These are phyloP conservation scores for Hiodon alosoides DNA, from an alignment of 2,113 vertebrate genomes.

Conservation along the genomic window DNA sequence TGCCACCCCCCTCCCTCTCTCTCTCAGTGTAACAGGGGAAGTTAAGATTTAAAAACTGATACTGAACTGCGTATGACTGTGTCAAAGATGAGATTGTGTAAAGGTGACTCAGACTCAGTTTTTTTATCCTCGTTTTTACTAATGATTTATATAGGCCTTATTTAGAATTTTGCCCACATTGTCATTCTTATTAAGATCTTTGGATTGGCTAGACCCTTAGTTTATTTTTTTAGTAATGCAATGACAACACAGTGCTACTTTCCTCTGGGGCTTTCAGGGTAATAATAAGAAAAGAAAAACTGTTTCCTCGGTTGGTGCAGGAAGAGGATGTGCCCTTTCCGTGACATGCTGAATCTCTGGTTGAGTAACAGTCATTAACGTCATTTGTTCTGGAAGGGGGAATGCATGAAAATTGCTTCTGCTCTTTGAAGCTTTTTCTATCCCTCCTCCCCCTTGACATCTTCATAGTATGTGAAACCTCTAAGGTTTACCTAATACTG, in stretches of 20 bases:
- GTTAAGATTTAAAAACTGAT: constrained; percentile 9
- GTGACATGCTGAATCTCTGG: neutral
- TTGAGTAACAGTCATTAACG: neutral
- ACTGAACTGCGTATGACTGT: neutral
- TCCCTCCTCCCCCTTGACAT: no score
- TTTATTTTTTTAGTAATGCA: constrained; percentile 9
- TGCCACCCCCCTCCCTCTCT: constrained; percentile 22
- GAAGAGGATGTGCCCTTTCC: constrained; percentile 1
- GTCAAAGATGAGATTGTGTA: neutral
- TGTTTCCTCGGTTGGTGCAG: neutral
- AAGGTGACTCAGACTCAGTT: constrained; percentile 6
- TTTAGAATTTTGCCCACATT: no score
- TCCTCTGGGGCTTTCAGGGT: neutral
- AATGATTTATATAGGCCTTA: neutral
- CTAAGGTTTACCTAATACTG: no score
- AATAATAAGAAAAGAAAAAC: neutral
- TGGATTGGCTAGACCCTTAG: neutral
- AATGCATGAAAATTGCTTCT: no score
- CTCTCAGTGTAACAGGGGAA: constrained; percentile 20
- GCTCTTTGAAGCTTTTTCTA: no score
- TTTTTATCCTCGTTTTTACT: neutral
- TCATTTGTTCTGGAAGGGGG: no score
- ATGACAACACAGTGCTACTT: neutral
- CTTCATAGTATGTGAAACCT: no score
- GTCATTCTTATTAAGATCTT: neutral